Evolutionary conservation across 2,797 vertebrate genomes (phyloP).

Genomic region (Mycteria americana): DNA sequence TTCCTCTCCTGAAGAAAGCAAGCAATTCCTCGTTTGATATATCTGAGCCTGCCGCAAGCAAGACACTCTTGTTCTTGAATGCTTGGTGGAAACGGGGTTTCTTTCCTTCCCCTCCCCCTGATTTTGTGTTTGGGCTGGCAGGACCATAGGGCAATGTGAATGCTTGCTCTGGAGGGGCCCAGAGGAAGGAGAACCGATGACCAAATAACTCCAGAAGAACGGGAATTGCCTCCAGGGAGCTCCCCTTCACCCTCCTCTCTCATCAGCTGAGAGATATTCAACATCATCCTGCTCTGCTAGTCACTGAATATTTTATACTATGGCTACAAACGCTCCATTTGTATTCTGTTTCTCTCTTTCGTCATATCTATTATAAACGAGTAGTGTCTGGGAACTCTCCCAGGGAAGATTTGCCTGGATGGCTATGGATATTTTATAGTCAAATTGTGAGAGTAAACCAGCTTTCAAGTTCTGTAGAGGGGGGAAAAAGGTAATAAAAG

Average conservation of each 20-base stretch:
- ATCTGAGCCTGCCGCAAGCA: accelerated
- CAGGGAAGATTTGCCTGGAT: slow-evolving; percentile 74
- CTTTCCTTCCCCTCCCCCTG: not conserved
- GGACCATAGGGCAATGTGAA: not conserved
- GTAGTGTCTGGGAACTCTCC: slow-evolving; percentile 68
- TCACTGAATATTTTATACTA: slow-evolving; percentile 67
- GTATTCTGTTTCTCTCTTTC: slow-evolving; percentile 69
- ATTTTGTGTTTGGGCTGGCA: not conserved
- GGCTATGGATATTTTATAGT: slow-evolving; percentile 71
- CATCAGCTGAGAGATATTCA: slow-evolving; percentile 50
- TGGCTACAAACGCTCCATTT: slow-evolving; percentile 60
- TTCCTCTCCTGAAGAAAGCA: not conserved
- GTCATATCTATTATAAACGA: slow-evolving; percentile 75
- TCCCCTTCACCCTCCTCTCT: slow-evolving; percentile 36
- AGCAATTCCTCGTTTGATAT: not conserved
- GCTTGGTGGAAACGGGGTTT: not conserved
- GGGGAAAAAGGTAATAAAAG: slow-evolving; percentile 49
- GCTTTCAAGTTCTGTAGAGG: slow-evolving; percentile 50
- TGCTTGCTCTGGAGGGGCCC: not conserved
- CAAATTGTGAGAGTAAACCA: slow-evolving; percentile 65
- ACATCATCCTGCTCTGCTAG: slow-evolving; percentile 43
- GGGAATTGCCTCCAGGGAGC: slow-evolving; percentile 22
- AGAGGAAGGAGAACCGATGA: not conserved
- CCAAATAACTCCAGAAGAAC: slow-evolving; percentile 39
- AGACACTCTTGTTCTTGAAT: not conserved